Conservation (phyloP, 2,113 vertebrate species). For the Chaetodon trifascialis region DNA sequence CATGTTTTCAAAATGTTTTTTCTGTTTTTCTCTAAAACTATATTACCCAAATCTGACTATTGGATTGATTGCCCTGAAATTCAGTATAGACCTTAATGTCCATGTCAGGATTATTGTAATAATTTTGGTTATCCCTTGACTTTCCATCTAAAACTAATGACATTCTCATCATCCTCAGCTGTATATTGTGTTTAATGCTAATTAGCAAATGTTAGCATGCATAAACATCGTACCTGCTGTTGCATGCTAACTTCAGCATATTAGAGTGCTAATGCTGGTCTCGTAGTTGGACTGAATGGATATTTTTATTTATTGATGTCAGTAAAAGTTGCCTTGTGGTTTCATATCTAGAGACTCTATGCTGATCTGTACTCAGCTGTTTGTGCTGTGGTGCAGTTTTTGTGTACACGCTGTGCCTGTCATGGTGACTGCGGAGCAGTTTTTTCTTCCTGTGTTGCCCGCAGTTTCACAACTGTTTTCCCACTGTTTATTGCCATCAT, state of each 20-base stretch:
- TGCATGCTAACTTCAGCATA: too few relatives aligned
- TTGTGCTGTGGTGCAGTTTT: conserved; percentile 16
- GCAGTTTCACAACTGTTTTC: conserved; percentile 56
- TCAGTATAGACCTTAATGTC: too few relatives aligned
- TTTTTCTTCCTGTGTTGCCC: conserved; percentile 18
- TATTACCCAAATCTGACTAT: background rate
- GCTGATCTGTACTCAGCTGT: conserved; percentile 21
- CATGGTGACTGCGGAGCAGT: conserved; percentile 36
- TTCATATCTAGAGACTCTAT: conserved; percentile 29
- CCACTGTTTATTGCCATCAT: conserved; percentile 59
- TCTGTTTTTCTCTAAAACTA: too few relatives aligned
- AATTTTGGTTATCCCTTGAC: too few relatives aligned
- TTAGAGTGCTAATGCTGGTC: background rate
- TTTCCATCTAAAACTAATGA: background rate
- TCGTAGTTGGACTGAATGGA: background rate
- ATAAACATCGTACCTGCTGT: too few relatives aligned
- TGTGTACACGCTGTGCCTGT: conserved; percentile 47
- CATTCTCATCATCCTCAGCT: background rate
- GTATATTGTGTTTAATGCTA: background rate
- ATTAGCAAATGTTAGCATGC: background rate
- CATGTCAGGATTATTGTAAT: background rate
- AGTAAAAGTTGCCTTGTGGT: conserved; percentile 11
- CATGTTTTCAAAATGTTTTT: background rate
- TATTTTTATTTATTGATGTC: too few relatives aligned
- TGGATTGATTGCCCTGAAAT: background rate